These are phyloP conservation scores for Poeciliopsis prolifica DNA, from an alignment of 2,113 vertebrate genomes.

Conservation along the genomic window DNA sequence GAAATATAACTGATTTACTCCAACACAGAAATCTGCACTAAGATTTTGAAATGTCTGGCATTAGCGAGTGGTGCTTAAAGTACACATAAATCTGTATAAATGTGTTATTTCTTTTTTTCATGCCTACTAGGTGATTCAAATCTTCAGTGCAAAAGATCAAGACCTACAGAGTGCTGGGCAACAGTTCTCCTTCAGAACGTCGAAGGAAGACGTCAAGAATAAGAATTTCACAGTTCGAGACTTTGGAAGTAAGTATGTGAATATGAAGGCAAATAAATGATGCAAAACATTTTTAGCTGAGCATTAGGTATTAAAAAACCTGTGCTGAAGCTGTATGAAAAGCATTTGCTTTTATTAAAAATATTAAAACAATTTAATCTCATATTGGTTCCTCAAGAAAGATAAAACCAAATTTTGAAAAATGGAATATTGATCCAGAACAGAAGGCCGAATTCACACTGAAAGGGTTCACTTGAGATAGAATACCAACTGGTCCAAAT, in stretches of 20 bases:
- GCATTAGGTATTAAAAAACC: too few species aligned
- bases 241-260: conserved; percentile 89
- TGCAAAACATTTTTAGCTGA: not conserved
- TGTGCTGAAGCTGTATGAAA: too few species aligned
- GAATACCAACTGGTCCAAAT: not conserved
- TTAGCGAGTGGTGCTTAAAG: not conserved
- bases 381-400: not conserved
- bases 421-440: too few species aligned
- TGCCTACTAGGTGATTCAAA: conserved; percentile 88
- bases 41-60: not conserved
- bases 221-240: conserved; percentile 96
- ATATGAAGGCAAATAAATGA: too few species aligned
- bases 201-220: conserved; percentile 86
- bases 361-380: too few species aligned
- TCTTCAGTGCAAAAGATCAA: conserved; percentile 88
- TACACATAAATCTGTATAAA: not conserved
- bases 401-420: not conserved
- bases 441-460: not conserved
- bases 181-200: conserved; percentile 89
- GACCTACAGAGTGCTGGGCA: conserved; percentile 90
- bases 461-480: not conserved
- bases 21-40: too few species aligned
- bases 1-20: not conserved
- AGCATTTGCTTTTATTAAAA: too few species aligned
- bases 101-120: not conserved